Conservation (phyloP, 2,797 vertebrate species). For the Hipposideros larvatus region DNA sequence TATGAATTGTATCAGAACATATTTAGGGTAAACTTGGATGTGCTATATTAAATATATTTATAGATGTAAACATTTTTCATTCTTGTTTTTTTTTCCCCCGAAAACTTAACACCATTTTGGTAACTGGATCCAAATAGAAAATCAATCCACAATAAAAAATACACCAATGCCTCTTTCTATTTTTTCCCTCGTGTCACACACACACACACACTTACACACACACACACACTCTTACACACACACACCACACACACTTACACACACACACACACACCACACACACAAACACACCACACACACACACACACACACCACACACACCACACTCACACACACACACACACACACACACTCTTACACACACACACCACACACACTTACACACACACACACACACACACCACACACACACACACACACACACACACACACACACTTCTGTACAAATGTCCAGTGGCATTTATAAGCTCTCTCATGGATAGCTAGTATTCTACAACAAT, state of each 20-base stretch:
- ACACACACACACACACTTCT: background rate
- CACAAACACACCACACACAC: background rate
- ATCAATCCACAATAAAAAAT: background rate
- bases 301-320: background rate
- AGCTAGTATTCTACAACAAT: background rate
- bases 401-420: background rate
- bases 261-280: background rate
- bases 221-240: background rate
- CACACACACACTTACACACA: background rate
- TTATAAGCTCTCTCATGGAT: background rate
- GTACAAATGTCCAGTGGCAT: background rate
- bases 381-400: background rate
- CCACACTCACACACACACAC: background rate
- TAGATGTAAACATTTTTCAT: background rate
- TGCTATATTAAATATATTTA: background rate
- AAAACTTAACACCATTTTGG: background rate
- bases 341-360: background rate
- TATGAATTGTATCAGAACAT: background rate
- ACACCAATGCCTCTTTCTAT: background rate
- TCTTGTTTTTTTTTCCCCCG: background rate
- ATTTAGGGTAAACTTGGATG: slow-evolving; percentile 14
- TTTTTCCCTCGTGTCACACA: fast-evolving
- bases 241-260: background rate
- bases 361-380: background rate
- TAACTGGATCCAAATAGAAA: background rate